Evolutionary conservation across 2,888 invertebrate species (phyloP).

Genomic region (Tridacna crocea): DNA sequence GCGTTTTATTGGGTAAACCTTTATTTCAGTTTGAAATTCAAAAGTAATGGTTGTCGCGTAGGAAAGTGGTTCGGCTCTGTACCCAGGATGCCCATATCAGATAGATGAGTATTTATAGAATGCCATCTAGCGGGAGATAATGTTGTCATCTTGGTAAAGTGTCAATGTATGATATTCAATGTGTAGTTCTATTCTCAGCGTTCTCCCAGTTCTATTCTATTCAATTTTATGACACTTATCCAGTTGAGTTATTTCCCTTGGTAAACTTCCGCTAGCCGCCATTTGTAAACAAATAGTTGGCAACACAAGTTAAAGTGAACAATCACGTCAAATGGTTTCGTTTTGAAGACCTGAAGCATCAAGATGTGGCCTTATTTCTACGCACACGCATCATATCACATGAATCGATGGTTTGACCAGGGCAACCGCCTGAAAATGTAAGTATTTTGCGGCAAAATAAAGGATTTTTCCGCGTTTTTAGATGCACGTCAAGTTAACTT

Average conservation of each 20-base stretch:
- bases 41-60: too few relatives aligned
- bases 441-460: conserved; percentile 41
- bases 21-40: too few relatives aligned
- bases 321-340: background rate
- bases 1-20: too few relatives aligned
- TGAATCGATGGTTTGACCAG: conserved; percentile 79
- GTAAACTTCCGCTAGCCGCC: conserved; percentile 34
- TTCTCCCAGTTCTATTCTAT: too few relatives aligned
- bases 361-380: conserved; percentile 81
- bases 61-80: too few relatives aligned
- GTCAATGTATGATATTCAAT: too few relatives aligned
- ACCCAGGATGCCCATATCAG: too few relatives aligned
- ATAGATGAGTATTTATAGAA: too few relatives aligned
- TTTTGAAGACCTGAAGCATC: background rate
- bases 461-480: background rate
- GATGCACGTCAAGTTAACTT: background rate
- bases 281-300: conserved; percentile 65
- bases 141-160: too few relatives aligned
- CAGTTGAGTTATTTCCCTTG: background rate
- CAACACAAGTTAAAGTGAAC: conserved; percentile 8
- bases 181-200: too few relatives aligned
- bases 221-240: too few relatives aligned
- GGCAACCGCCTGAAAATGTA: conserved; percentile 80
- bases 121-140: too few relatives aligned
- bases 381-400: conserved; percentile 79